Conservation (phyloP, 2,888 invertebrate species). For the Tetrapedia diversipes region DNA sequence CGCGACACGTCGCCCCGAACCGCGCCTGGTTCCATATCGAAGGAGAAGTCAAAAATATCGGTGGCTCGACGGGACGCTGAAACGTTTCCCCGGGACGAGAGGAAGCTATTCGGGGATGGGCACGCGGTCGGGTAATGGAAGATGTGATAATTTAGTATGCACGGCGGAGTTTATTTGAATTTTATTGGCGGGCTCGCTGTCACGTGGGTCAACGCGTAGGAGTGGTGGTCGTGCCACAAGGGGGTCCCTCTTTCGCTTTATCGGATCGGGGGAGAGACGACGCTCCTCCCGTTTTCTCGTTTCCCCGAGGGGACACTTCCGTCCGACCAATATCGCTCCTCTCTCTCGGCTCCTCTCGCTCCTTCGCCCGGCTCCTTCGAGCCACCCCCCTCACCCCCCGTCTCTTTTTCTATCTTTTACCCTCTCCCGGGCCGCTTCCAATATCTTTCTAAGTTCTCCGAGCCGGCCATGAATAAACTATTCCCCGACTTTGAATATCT, state of each 20-base stretch:
- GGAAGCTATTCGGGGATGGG: conserved; percentile 61
- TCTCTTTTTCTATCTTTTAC: conserved; percentile 57
- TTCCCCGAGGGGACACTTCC: conserved; percentile 83
- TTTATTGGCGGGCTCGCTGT: conserved; percentile 81
- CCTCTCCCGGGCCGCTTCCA: conserved; percentile 79
- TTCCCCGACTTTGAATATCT: conserved; percentile 82
- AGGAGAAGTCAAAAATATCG: conserved; percentile 60
- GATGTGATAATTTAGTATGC: conserved; percentile 83
- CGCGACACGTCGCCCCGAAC: no score
- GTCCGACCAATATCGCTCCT: conserved; percentile 80
- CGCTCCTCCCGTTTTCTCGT: conserved; percentile 78
- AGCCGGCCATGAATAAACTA: conserved; percentile 83
- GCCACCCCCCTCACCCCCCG: conserved; percentile 62
- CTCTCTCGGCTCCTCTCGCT: conserved; percentile 41
- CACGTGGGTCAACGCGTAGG: conserved; percentile 73
- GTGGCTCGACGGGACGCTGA: conserved; percentile 61
- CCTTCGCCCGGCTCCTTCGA: conserved; percentile 40
- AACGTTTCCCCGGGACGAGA: conserved; percentile 53
- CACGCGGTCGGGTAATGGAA: conserved; percentile 79
- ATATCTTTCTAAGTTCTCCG: conserved; percentile 81
- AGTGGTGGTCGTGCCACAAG: conserved; percentile 69
- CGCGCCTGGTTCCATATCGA: background rate
- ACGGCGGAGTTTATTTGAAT: conserved; percentile 83
- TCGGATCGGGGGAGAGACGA: conserved; percentile 78
- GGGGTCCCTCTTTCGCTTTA: conserved; percentile 79